Evolutionary conservation across 2,113 vertebrate species (phyloP).

Genomic region (Cranoglanis bouderius): DNA sequence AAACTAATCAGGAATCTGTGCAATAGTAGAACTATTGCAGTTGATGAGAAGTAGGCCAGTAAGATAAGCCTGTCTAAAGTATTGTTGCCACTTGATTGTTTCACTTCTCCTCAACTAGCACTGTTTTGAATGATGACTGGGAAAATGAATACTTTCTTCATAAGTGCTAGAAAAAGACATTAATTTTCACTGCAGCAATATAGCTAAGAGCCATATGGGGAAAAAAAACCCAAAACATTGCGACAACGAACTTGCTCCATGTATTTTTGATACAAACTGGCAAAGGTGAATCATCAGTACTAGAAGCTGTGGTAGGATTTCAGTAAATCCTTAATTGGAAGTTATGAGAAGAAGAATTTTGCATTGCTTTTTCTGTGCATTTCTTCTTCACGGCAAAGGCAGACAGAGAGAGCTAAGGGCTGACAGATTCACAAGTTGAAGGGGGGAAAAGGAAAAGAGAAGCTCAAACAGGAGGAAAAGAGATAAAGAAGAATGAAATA

Average conservation of each 20-base stretch:
- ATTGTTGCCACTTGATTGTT: neutral
- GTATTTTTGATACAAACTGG: neutral
- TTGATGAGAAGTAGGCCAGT: neutral
- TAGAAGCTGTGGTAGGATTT: neutral
- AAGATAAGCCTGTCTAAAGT: neutral
- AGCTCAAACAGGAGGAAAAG: neutral
- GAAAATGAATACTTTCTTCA: neutral
- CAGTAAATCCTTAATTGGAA: neutral
- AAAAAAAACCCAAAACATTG: neutral
- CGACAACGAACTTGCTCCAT: neutral
- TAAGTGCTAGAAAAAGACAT: neutral
- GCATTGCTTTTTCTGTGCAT: slow-evolving; percentile 47
- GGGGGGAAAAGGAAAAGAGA: slow-evolving; percentile 40
- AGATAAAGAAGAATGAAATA: slow-evolving; percentile 46
- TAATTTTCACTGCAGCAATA: neutral
- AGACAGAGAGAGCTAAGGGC: slow-evolving; percentile 44
- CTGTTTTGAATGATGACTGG: neutral
- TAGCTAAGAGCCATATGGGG: neutral
- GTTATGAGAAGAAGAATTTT: slow-evolving; percentile 30
- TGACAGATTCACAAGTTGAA: slow-evolving; percentile 51
- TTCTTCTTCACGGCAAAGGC: slow-evolving; percentile 50
- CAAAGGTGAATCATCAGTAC: neutral
- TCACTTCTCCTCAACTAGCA: neutral
- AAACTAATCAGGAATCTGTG: slow-evolving; percentile 13
- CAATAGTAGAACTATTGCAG: neutral